These are phyloP conservation scores for Cladopsammia gracilis DNA, from an alignment of 64 coral and sea anemone genomes.

Conservation along the genomic window DNA sequence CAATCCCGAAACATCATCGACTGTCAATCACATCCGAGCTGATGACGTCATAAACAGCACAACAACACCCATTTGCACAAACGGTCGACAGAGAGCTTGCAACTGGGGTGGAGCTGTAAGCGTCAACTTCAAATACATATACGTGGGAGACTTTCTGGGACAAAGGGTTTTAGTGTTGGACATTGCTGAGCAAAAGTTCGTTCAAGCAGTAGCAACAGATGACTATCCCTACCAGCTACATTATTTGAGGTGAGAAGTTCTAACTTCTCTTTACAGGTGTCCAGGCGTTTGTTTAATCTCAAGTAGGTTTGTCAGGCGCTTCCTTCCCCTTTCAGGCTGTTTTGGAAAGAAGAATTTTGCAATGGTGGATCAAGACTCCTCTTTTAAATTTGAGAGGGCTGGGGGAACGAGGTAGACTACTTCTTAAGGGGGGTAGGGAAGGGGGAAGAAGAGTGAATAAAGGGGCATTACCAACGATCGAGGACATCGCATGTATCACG, in stretches of 20 bases:
- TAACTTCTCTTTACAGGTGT: background rate
- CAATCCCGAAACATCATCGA: conserved; percentile 44
- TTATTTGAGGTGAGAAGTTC: conserved; percentile 27
- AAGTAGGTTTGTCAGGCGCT: too few species aligned
- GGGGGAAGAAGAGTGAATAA: too few species aligned
- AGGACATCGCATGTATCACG: too few species aligned
- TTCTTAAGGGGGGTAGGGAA: too few species aligned
- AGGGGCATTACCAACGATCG: too few species aligned
- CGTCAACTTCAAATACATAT: conserved; percentile 38
- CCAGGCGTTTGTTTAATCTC: too few species aligned
- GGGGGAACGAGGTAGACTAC: too few species aligned
- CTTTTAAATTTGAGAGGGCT: too few species aligned
- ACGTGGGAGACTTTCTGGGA: conserved; percentile 55
- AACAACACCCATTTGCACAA: conserved; percentile 44
- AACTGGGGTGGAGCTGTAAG: conserved; percentile 72
- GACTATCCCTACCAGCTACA: conserved; percentile 65
- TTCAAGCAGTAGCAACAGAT: conserved; percentile 37
- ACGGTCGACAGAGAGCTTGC: conserved; percentile 28
- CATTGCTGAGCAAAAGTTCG: conserved; percentile 33
- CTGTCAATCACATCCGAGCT: conserved; percentile 60
- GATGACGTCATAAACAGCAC: conserved; percentile 66
- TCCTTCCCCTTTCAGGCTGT: too few species aligned
- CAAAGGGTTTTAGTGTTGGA: conserved; percentile 67
- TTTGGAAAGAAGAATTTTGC: too few species aligned
- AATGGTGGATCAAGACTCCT: too few species aligned